A percentile compares a stretch with the other conserved stretches of the same genome.
These are phyloP conservation scores for Eurytoma adleriae DNA, from an alignment of 2,888 invertebrate species.

Conservation along the genomic window DNA sequence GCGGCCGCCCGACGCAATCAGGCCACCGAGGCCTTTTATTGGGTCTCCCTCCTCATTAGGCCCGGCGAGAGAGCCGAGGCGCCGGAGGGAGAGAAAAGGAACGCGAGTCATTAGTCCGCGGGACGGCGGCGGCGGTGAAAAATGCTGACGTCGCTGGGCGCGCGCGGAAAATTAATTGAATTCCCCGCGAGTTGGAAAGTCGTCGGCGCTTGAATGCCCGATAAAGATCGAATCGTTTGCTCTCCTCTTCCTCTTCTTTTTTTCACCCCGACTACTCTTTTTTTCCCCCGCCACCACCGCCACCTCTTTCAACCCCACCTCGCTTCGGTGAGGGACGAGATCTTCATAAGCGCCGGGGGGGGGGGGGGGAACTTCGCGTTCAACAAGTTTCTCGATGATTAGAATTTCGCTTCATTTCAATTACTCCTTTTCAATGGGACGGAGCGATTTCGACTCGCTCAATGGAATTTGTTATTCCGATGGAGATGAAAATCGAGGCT, in stretches of 20 bases:
- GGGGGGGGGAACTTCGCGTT: no score
- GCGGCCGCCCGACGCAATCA: constrained; percentile 8
- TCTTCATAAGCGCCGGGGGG: no score
- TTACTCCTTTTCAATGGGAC: no score
- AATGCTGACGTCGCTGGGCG: constrained; percentile 56
- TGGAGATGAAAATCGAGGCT: no score
- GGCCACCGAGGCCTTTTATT: constrained; percentile 28
- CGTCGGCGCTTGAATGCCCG: constrained; percentile 27
- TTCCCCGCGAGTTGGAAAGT: constrained; percentile 57
- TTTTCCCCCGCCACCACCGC: background rate
- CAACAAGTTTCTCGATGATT: no score
- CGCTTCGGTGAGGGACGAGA: no score
- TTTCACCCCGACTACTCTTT: background rate
- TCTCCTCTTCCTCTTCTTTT: background rate
- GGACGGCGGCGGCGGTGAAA: constrained; percentile 49
- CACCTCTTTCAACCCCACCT: background rate
- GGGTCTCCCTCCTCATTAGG: constrained; percentile 38
- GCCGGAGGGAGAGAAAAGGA: constrained; percentile 26
- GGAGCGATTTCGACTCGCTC: no score
- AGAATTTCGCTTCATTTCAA: no score
- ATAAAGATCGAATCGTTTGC: constrained; percentile 20
- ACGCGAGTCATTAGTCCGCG: constrained; percentile 57
- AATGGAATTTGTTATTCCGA: no score
- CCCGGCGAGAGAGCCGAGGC: constrained; percentile 26
- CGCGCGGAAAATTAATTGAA: constrained; percentile 65